These are phyloP conservation scores for Netelia fuscicornis DNA, from an alignment of 2,888 invertebrate genomes.

Conservation along the genomic window DNA sequence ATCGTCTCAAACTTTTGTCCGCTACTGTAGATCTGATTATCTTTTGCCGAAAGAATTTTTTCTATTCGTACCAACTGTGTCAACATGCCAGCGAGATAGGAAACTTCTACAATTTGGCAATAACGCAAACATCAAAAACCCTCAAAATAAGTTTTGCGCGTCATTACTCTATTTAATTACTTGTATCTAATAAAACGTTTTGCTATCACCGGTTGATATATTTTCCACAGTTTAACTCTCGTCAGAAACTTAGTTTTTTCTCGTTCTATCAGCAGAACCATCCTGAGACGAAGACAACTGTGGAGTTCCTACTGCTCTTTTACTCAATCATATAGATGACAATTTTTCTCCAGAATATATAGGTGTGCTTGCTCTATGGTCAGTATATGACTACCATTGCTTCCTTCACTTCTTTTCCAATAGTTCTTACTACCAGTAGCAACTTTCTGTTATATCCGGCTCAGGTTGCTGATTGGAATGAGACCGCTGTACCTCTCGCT, in stretches of 20 bases:
- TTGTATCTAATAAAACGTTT: too few relatives aligned
- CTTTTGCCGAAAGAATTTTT: too few relatives aligned
- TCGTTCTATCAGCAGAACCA: conserved; percentile 77
- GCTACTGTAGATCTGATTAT: too few relatives aligned
- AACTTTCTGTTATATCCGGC: conserved; percentile 75
- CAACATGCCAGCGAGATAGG: too few relatives aligned
- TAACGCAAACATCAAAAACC: too few relatives aligned
- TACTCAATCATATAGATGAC: conserved; percentile 70
- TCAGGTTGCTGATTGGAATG: conserved; percentile 88
- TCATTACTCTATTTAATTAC: too few relatives aligned
- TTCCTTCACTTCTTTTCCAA: conserved; percentile 73
- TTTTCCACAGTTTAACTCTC: too few relatives aligned
- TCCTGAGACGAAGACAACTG: conserved; percentile 73
- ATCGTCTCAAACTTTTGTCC: too few relatives aligned
- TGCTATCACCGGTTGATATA: too few relatives aligned
- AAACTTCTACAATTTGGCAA: too few relatives aligned
- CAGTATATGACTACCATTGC: conserved; percentile 83
- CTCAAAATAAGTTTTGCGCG: too few relatives aligned
- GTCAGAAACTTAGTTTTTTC: conserved; percentile 74
- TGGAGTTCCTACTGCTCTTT: conserved; percentile 73
- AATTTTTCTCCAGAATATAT: conserved; percentile 80
- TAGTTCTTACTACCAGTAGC: conserved; percentile 68
- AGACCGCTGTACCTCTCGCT: conserved; percentile 81
- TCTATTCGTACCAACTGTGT: too few relatives aligned
- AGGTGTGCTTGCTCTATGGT: conserved; percentile 89